Percentiles rank a stretch among this genome's conserved stretches.
phyloP scores from a whole-genome alignment of 2,113 vertebrate species.

The Bombycilla garrulus region DNA sequence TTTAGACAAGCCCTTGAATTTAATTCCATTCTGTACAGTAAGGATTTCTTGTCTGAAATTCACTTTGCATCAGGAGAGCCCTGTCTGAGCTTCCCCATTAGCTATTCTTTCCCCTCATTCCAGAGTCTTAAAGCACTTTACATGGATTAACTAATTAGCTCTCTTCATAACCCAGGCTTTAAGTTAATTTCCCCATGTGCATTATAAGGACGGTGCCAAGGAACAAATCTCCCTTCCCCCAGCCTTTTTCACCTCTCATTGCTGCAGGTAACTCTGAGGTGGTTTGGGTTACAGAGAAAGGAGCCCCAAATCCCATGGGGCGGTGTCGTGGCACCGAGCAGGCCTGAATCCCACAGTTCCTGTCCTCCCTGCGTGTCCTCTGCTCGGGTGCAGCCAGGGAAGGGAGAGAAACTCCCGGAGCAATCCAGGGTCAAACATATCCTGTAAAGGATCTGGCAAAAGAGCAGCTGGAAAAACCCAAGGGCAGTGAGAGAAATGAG shows the following conservation, averaged over 20 bases:
- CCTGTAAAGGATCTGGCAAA: not conserved
- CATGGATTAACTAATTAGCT: slow-evolving; percentile 68
- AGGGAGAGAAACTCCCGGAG: accelerated
- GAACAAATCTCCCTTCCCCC: not conserved
- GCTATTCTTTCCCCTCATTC: slow-evolving; percentile 36
- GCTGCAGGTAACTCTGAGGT: not conserved
- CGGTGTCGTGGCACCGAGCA: not conserved
- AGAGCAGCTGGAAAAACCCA: not conserved
- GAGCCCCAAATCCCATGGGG: not conserved
- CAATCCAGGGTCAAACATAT: accelerated
- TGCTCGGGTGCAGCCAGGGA: not conserved
- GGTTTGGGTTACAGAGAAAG: not conserved
- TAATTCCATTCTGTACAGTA: slow-evolving; percentile 41
- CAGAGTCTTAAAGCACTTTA: slow-evolving; percentile 62
- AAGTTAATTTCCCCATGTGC: slow-evolving; percentile 42
- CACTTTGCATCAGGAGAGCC: slow-evolving; percentile 47
- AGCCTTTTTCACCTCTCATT: accelerated
- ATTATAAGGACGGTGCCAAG: not conserved
- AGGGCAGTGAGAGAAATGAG: not conserved
- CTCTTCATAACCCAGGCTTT: slow-evolving; percentile 50
- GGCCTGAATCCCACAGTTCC: accelerated
- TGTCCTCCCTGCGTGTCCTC: accelerated
- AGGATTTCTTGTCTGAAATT: slow-evolving; percentile 57
- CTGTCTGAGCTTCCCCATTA: slow-evolving; percentile 54
- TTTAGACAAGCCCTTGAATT: slow-evolving; percentile 7